Percentiles rank a stretch among this genome's conserved stretches.
Conservation (phyloP, 1,140 invertebrate genomes). For the Chironomus striatipennis region DNA sequence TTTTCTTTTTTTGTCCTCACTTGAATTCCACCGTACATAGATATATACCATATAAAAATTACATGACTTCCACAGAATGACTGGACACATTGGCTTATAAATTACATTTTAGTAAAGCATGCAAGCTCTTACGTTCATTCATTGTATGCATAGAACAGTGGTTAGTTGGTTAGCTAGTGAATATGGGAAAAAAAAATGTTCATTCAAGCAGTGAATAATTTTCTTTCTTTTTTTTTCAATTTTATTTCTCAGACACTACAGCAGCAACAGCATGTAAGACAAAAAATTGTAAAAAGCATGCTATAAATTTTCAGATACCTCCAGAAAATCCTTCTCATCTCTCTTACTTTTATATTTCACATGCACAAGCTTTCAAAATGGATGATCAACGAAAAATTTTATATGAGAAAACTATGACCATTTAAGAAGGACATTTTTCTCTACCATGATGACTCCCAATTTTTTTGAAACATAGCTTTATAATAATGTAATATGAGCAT, state of each 20-base stretch:
- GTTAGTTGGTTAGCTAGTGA: too few species aligned
- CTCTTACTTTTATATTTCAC: too few species aligned
- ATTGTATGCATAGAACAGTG: too few species aligned
- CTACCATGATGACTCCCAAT: too few species aligned
- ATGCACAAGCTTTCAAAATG: neutral
- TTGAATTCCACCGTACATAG: neutral
- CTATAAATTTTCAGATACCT: slow-evolving; percentile 8
- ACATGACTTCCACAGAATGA: slow-evolving; percentile 1
- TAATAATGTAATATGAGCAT: too few species aligned
- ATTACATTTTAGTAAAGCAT: neutral
- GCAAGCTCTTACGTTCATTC: too few species aligned
- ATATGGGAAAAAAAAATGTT: too few species aligned
- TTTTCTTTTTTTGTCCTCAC: neutral
- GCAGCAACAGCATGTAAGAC: neutral
- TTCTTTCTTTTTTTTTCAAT: neutral
- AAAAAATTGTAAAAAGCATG: neutral
- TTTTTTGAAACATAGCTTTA: too few species aligned
- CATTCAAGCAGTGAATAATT: too few species aligned
- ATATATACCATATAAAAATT: slow-evolving; percentile 4
- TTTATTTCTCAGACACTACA: neutral
- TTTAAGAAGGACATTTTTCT: neutral
- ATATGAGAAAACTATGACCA: neutral
- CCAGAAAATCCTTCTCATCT: neutral
- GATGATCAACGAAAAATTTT: neutral
- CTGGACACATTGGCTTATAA: slow-evolving; percentile 20